phyloP scores from a whole-genome alignment of 2,113 vertebrate genomes.

The Heloderma charlesbogerti region DNA sequence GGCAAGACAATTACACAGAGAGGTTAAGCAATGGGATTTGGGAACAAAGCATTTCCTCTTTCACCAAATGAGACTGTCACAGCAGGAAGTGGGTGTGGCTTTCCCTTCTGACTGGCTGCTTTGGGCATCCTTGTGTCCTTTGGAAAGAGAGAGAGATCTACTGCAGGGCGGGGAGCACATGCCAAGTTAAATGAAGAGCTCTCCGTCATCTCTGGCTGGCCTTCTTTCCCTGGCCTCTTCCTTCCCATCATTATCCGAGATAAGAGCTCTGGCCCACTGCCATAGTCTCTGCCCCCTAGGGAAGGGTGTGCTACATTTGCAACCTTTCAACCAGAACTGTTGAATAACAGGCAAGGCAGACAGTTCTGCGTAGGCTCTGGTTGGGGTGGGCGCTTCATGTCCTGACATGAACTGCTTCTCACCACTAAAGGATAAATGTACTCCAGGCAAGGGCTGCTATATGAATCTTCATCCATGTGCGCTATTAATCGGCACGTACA shows the following conservation, averaged over 20 bases:
- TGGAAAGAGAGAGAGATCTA: not conserved
- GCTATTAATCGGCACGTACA: not conserved
- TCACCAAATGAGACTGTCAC: accelerated
- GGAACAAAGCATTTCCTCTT: constrained; percentile 27
- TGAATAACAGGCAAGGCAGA: not conserved
- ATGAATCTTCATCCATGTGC: not conserved
- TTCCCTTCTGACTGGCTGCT: not conserved
- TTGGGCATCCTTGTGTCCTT: not conserved
- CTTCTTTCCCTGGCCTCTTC: not conserved
- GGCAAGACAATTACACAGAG: constrained; percentile 2
- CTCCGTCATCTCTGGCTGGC: not conserved
- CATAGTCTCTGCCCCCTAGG: not conserved
- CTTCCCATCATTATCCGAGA: not conserved
- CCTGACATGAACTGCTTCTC: constrained; percentile 1
- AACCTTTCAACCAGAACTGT: not conserved
- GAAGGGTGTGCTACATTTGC: not conserved
- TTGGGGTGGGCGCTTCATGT: not conserved
- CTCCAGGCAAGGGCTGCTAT: not conserved
- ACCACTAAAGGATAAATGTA: not conserved
- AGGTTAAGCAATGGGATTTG: not conserved
- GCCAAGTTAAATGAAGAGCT: not conserved
- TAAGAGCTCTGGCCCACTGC: not conserved
- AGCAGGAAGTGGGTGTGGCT: not conserved
- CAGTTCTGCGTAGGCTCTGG: not conserved
- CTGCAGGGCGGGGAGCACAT: not conserved